A percentile compares a stretch with the other conserved stretches of the same genome.
Conservation (phyloP, 2,797 vertebrate genomes). For the Gambelia wislizenii region DNA sequence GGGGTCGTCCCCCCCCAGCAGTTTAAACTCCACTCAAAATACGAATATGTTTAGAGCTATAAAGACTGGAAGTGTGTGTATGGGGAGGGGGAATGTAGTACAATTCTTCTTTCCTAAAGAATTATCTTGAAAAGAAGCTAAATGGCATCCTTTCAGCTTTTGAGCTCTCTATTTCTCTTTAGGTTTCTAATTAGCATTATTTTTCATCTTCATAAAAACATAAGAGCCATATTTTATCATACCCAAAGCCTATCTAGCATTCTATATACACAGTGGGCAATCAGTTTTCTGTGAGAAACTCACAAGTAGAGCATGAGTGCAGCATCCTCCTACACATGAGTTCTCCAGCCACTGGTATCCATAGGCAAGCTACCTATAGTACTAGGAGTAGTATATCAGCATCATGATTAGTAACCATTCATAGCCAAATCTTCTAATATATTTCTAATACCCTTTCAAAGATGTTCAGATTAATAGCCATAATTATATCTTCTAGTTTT, state of each 20-base stretch:
- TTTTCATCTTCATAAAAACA: too few relatives aligned
- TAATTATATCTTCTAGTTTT: too few relatives aligned
- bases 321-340: neutral
- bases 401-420: too few relatives aligned
- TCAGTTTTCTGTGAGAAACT: neutral
- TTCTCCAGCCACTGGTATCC: too few relatives aligned
- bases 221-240: too few relatives aligned
- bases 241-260: too few relatives aligned
- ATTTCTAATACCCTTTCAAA: too few relatives aligned
- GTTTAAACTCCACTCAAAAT: neutral
- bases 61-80: neutral
- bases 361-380: too few relatives aligned
- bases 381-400: too few relatives aligned
- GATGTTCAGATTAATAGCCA: too few relatives aligned
- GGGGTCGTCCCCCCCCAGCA: accelerated
- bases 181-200: neutral
- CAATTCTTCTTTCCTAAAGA: neutral
- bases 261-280: too few relatives aligned
- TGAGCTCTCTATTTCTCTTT: neutral
- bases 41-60: neutral
- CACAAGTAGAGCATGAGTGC: neutral
- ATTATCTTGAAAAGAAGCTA: neutral
- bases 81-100: neutral
- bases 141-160: neutral
- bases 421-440: too few relatives aligned